A percentile compares a stretch with the other conserved stretches of the same genome.
Evolutionary conservation across 2,888 invertebrate species (phyloP).

Genomic region (Cephus runcator): DNA sequence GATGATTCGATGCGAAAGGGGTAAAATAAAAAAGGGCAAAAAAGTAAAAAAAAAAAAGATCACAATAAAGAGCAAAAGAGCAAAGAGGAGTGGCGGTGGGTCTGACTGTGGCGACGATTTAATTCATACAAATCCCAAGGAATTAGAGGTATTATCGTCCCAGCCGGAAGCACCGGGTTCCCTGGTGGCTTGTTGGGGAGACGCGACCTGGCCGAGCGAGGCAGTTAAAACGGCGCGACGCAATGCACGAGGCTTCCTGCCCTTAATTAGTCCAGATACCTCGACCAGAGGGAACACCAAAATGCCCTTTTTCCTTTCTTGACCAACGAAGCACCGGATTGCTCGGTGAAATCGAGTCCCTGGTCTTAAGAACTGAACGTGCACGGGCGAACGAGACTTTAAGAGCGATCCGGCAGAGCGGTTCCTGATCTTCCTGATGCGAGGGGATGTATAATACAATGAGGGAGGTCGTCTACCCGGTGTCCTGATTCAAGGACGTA

Average conservation of each 20-base stretch:
- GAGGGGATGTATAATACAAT: neutral
- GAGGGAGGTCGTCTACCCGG: slow-evolving; percentile 4
- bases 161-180: neutral
- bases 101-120: slow-evolving; percentile 2
- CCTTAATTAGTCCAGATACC: slow-evolving; percentile 44
- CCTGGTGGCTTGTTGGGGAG: slow-evolving; percentile 11
- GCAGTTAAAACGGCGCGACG: neutral
- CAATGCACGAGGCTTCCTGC: neutral
- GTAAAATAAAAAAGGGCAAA: neutral
- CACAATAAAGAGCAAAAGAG: neutral
- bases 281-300: slow-evolving; percentile 17
- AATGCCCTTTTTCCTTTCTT: too few species aligned
- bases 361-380: slow-evolving; percentile 22
- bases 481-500: slow-evolving; percentile 26
- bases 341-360: neutral
- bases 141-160: slow-evolving; percentile 36
- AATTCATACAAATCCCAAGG: slow-evolving; percentile 29
- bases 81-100: neutral
- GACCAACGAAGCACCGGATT: slow-evolving; percentile 27
- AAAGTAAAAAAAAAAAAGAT: neutral
- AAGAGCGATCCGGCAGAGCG: neutral
- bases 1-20: neutral
- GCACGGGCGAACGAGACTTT: neutral
- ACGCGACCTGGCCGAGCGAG: neutral
- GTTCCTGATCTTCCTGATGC: neutral